Evolutionary conservation across 2,113 vertebrate genomes (phyloP).

Genomic region (Coturnix japonica): DNA sequence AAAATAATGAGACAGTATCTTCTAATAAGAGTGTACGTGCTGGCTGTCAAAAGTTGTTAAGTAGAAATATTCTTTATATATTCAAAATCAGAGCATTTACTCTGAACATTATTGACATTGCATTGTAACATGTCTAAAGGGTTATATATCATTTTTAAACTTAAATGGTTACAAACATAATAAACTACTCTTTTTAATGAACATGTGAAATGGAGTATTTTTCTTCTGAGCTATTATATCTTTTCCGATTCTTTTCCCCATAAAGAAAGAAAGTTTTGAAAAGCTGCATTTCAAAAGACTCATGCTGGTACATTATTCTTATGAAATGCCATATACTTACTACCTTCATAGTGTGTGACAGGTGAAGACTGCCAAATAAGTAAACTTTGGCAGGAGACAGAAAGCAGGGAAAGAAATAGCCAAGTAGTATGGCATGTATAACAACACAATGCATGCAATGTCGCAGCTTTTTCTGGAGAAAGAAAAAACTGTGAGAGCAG

Average conservation of each 20-base stretch:
- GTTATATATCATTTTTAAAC: not conserved
- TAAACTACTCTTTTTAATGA: not conserved
- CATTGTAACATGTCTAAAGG: not conserved
- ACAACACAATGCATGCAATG: not conserved
- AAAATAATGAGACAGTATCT: not conserved
- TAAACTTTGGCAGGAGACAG: not conserved
- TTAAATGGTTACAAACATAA: not conserved
- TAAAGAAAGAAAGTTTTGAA: not conserved
- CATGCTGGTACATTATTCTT: not conserved
- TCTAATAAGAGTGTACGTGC: not conserved
- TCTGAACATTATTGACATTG: not conserved
- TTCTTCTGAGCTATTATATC: not conserved
- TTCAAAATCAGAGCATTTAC: not conserved
- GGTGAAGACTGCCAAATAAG: not conserved
- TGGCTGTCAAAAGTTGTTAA: not conserved
- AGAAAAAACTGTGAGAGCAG: not conserved
- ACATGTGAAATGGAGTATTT: not conserved
- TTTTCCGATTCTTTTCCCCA: not conserved
- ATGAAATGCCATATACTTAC: not conserved
- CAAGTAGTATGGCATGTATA: not conserved
- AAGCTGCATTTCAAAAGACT: not conserved
- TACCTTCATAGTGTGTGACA: conserved; percentile 3
- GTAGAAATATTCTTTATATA: not conserved
- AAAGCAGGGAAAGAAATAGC: not conserved
- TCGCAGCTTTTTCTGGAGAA: not conserved